Percentiles rank a stretch among this genome's conserved stretches.
These are phyloP conservation scores for Polyommatus icarus DNA, from an alignment of 2,888 invertebrate species.

Conservation along the genomic window DNA sequence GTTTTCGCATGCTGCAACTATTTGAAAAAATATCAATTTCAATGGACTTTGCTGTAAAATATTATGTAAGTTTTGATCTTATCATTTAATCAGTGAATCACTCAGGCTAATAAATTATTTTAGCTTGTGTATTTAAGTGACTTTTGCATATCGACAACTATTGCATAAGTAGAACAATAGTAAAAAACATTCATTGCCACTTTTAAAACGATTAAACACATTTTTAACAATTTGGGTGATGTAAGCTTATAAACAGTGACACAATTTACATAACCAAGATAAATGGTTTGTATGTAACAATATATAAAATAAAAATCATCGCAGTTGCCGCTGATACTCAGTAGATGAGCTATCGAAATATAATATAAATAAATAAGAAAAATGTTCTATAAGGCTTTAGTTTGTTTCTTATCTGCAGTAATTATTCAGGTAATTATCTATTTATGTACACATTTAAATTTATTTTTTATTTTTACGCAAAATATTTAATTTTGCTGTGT, in stretches of 20 bases:
- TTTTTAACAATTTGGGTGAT: background rate
- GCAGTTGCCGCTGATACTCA: background rate
- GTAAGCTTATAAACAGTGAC: background rate
- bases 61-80: background rate
- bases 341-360: background rate
- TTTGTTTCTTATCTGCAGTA: slow-evolving; percentile 5
- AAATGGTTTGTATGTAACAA: background rate
- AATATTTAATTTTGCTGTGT: background rate
- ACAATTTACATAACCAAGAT: slow-evolving; percentile 10
- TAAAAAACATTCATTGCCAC: background rate
- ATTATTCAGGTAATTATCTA: background rate
- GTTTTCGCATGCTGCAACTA: background rate
- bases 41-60: background rate
- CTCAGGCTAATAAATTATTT: too few species aligned
- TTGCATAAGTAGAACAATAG: background rate
- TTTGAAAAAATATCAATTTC: background rate
- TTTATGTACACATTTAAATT: background rate
- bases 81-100: background rate
- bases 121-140: too few species aligned
- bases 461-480: background rate
- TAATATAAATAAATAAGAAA: background rate
- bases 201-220: background rate
- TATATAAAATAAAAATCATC: background rate
- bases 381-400: background rate
- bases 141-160: background rate